Conservation (phyloP, 2,797 vertebrate genomes). For the Gephyroberyx darwinii region DNA sequence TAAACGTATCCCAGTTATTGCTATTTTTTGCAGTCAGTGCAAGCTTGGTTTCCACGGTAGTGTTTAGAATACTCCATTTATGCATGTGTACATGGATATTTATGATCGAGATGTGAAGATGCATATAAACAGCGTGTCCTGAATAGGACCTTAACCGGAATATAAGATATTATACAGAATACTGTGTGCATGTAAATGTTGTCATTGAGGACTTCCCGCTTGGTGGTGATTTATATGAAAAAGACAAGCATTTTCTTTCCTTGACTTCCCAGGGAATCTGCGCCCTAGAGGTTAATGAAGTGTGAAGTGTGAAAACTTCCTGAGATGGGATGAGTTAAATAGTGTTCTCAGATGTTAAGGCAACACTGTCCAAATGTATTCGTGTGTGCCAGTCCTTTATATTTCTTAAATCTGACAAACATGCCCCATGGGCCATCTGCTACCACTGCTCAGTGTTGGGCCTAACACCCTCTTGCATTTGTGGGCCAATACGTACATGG, state of each 20-base stretch:
- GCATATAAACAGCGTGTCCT: conserved; percentile 56
- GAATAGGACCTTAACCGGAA: conserved; percentile 51
- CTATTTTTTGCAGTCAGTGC: conserved; percentile 41
- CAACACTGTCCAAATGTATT: conserved; percentile 83
- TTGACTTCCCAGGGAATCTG: conserved; percentile 89
- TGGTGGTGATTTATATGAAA: conserved; percentile 80
- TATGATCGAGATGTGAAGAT: conserved; percentile 54
- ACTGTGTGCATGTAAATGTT: conserved; percentile 72
- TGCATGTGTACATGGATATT: conserved; percentile 50
- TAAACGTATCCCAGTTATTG: conserved; percentile 49
- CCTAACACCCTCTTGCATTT: conserved; percentile 45
- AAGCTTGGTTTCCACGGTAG: conserved; percentile 29
- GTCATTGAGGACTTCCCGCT: conserved; percentile 74
- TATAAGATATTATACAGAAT: conserved; percentile 69
- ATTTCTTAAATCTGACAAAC: conserved; percentile 80
- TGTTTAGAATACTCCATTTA: conserved; percentile 52
- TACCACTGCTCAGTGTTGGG: conserved; percentile 41
- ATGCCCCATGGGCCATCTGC: conserved; percentile 70
- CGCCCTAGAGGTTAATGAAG: conserved; percentile 93
- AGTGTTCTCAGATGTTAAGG: conserved; percentile 92
- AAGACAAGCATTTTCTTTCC: conserved; percentile 78
- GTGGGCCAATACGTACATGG: conserved; percentile 46
- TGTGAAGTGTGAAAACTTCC: conserved; percentile 99
- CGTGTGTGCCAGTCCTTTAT: conserved; percentile 78
- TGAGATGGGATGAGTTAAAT: conserved; percentile 88